Percentiles rank a stretch among this genome's conserved stretches.
Conservation (phyloP, 2,888 invertebrate genomes). For the Temnothorax ravouxi region DNA sequence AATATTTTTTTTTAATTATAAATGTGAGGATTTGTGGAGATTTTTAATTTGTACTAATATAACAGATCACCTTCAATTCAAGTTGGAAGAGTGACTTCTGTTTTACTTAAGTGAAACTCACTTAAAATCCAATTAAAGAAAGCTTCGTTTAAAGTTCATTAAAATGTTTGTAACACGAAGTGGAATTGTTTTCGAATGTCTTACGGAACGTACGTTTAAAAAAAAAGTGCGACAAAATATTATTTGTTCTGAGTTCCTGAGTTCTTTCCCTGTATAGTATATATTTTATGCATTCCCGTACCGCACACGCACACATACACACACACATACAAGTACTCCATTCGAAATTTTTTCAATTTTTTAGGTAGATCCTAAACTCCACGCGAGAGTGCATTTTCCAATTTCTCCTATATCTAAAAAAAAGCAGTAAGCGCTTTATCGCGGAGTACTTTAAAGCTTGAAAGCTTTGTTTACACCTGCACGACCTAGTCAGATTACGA, state of each 20-base stretch:
- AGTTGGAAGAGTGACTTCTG: not conserved
- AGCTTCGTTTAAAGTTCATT: constrained; percentile 1
- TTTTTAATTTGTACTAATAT: not conserved
- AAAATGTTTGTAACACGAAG: not conserved
- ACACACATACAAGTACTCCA: not conserved
- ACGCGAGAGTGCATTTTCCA: not conserved
- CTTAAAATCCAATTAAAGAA: not conserved
- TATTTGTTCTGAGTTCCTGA: not conserved
- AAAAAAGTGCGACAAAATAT: not conserved
- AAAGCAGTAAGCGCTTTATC: constrained; percentile 19
- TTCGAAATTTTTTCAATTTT: not conserved
- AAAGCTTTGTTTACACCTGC: constrained; percentile 36
- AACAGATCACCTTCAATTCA: not conserved
- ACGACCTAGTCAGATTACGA: constrained; percentile 22
- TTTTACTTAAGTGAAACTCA: constrained; percentile 4
- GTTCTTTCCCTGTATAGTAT: not conserved
- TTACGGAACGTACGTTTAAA: not conserved
- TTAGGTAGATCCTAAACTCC: not conserved
- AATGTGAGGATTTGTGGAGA: not conserved
- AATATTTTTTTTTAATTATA: constrained; percentile 6
- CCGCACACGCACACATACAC: no score
- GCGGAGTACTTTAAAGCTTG: not conserved
- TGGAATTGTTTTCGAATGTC: not conserved
- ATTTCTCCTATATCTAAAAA: not conserved
- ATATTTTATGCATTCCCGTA: not conserved